Conservation (phyloP, 2,888 invertebrate genomes). For the Sussaba pulchella region DNA sequence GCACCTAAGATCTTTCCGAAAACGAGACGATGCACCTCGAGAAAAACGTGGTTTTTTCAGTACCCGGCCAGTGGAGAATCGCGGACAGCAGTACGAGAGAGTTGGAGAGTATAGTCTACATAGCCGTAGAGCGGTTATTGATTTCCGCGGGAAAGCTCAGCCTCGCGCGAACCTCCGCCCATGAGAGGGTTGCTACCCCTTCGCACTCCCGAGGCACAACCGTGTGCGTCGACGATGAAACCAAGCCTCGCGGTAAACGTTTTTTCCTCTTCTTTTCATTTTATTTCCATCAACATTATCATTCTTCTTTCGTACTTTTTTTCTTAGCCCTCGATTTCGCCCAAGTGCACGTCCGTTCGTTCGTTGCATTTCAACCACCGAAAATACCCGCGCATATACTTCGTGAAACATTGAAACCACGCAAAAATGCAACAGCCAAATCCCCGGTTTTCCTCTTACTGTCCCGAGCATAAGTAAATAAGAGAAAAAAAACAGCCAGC, state of each 20-base stretch:
- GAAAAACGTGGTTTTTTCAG: conserved; percentile 27
- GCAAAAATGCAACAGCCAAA: conserved; percentile 12
- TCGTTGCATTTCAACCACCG: conserved; percentile 51
- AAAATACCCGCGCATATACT: conserved; percentile 44
- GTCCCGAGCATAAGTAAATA: background rate
- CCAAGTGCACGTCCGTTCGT: background rate
- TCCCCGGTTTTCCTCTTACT: conserved; percentile 9
- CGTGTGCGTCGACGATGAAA: conserved; percentile 37
- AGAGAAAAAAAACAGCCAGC: background rate
- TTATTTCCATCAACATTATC: no score
- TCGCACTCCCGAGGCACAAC: conserved; percentile 55
- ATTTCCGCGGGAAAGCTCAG: conserved; percentile 79
- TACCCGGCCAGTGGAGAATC: conserved; percentile 2
- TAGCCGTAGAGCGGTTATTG: conserved; percentile 78
- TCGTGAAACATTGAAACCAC: conserved; percentile 19
- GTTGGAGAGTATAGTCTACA: conserved; percentile 60
- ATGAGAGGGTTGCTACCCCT: conserved; percentile 60
- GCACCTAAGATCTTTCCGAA: conserved; percentile 17
- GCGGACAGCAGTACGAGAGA: conserved; percentile 8
- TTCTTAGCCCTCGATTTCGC: conserved; percentile 47
- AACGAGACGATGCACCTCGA: background rate
- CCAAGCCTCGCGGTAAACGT: conserved; percentile 26
- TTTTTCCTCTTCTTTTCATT: conserved; percentile 56
- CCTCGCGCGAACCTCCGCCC: conserved; percentile 74
- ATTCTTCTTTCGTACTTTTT: conserved; percentile 21